Evolutionary conservation across 1,140 invertebrate genomes (phyloP).

Genomic region (Thaumatotibia leucotreta): DNA sequence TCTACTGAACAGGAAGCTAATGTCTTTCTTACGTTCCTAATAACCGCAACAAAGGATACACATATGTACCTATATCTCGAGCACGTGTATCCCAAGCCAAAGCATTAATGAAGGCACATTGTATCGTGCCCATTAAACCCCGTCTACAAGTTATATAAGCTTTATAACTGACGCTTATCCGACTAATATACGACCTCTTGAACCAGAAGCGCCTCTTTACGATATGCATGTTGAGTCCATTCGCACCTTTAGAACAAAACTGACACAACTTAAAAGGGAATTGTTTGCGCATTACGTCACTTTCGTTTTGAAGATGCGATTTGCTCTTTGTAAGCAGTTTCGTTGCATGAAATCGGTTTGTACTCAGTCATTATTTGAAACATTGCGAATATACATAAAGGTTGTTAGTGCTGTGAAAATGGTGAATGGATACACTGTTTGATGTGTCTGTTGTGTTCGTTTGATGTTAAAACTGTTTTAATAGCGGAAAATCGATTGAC

Average conservation of each 20-base stretch:
- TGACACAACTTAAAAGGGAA: no score
- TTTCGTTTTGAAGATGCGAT: no score
- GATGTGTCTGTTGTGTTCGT: neutral
- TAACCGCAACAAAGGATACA: neutral
- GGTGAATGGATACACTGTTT: neutral
- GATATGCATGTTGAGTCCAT: neutral
- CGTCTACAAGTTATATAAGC: neutral
- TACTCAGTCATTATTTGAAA: neutral
- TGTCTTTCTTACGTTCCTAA: neutral
- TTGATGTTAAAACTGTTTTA: neutral
- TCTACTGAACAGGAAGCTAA: neutral
- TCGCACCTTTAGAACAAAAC: no score
- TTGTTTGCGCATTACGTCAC: no score
- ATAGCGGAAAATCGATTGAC: neutral
- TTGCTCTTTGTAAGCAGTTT: neutral
- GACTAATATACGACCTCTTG: neutral
- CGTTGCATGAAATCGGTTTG: conserved; percentile 3
- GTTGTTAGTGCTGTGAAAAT: neutral
- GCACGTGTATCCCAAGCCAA: neutral
- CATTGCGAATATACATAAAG: neutral
- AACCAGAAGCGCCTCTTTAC: neutral
- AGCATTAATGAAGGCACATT: neutral
- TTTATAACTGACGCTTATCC: neutral
- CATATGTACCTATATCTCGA: no score
- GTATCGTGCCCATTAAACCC: neutral